Evolutionary conservation across 1,140 invertebrate species (phyloP).

Genomic region (Ips nitidus): DNA sequence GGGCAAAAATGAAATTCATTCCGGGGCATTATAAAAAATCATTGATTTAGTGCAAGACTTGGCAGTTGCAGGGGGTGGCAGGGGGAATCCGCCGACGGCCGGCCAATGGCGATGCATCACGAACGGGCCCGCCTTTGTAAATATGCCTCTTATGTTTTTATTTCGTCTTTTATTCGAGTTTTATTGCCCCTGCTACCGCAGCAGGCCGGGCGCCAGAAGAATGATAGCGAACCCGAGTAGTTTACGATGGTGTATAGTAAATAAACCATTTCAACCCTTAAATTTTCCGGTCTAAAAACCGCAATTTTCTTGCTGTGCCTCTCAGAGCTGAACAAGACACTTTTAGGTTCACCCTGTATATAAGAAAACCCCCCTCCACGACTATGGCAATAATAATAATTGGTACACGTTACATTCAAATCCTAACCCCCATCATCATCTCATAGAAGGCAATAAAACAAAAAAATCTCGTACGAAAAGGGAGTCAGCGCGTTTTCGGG

Average conservation of each 20-base stretch:
- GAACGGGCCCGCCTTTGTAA: slow-evolving; percentile 42
- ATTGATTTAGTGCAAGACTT: slow-evolving; percentile 44
- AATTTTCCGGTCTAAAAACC: neutral
- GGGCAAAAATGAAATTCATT: slow-evolving; percentile 43
- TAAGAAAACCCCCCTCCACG: too few relatives aligned
- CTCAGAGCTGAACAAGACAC: neutral
- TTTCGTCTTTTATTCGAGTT: slow-evolving; percentile 44
- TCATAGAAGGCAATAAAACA: slow-evolving; percentile 31
- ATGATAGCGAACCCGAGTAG: slow-evolving; percentile 3
- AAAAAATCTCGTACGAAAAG: slow-evolving; percentile 25
- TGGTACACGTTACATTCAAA: slow-evolving; percentile 35
- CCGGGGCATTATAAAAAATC: slow-evolving; percentile 43
- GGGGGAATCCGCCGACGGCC: slow-evolving; percentile 11
- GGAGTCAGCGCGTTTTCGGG: slow-evolving; percentile 12
- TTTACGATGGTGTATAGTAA: slow-evolving; percentile 2
- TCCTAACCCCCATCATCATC: slow-evolving; percentile 29
- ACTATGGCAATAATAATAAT: slow-evolving; percentile 33
- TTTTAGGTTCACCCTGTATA: neutral
- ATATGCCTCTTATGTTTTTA: slow-evolving; percentile 45
- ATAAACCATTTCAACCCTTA: slow-evolving; percentile 3
- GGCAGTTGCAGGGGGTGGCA: slow-evolving; percentile 28
- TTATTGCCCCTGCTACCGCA: slow-evolving; percentile 39
- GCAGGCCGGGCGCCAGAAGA: slow-evolving; percentile 23
- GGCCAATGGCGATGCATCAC: slow-evolving; percentile 33
- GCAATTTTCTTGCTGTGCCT: neutral